Evolutionary conservation across 2,888 invertebrate species (phyloP), one percentile per base, ranked within the genome.

Genomic region (Caenorhabditis wallacei): DNA sequence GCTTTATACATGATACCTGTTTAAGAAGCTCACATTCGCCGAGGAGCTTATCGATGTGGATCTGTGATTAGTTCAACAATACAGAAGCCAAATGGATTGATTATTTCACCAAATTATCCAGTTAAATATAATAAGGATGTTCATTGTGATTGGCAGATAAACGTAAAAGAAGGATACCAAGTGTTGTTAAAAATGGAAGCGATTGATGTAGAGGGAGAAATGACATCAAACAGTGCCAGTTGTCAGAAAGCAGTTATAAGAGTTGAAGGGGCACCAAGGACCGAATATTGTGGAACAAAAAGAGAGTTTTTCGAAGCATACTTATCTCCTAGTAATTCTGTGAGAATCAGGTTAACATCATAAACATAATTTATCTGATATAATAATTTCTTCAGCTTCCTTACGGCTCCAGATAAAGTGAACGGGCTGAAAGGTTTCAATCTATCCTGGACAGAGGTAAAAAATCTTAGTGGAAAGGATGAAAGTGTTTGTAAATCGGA

Each of bases 91-190:
- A 84, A 84, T 18, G 87, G 87, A 10, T 54, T 68, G 24, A 81
- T 91, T 57, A 95, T 95, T 84, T 96, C 97, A 87, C 97, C 97
- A 54, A 95, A 96, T 90, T 97, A 95, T 94, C 97, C 97, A 69
- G 94, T 95, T 82, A 95, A 96, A 90, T 98, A 98, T 93, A 95
- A 95, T 57, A 90, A 92, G 57, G 95, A 95, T 61, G 95, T 95
- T 92, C 96, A 96, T 85, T 99, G 98, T 94, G 97, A 98, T 93
- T 99, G 98, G 98, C 96, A 95, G 92, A 95, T 99, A 92, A 74
- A 74, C 24, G 91, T 88, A 2, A 79, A 90, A 8, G 72, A 80
- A 20, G 88, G 87, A 5, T 85, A 90, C 75, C 72, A 90, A 83
- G 95, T 99, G 90, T 94, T 98, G 92, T 94, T 99, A 92, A 95